Evolutionary conservation across 2,797 vertebrate species (phyloP).

Genomic region (Odontamblyopus rebecca): DNA sequence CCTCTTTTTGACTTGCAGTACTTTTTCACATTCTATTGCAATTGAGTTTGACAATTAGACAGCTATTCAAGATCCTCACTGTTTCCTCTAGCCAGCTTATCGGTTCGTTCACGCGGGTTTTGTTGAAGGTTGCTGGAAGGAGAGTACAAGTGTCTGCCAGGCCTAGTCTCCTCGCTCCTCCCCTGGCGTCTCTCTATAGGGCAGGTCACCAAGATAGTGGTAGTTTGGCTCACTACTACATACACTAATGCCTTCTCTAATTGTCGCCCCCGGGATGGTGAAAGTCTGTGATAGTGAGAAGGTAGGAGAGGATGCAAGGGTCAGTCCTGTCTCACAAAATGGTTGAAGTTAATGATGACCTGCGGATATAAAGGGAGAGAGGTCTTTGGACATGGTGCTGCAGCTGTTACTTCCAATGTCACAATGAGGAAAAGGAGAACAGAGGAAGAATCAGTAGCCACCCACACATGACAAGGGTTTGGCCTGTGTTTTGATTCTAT

Average conservation of each 20-base stretch:
- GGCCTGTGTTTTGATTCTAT: background rate
- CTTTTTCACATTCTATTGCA: slow-evolving; percentile 19
- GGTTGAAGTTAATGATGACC: slow-evolving; percentile 54
- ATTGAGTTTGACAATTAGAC: slow-evolving; percentile 20
- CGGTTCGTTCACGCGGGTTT: slow-evolving; percentile 13
- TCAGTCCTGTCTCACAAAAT: slow-evolving; percentile 32
- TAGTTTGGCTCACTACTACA: slow-evolving; percentile 40
- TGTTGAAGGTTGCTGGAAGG: slow-evolving; percentile 33
- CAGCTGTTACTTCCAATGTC: background rate
- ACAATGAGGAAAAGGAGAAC: background rate
- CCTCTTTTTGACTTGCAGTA: slow-evolving; percentile 20
- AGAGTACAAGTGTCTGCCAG: slow-evolving; percentile 25
- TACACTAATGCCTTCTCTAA: slow-evolving; percentile 63
- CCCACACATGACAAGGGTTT: slow-evolving; percentile 11
- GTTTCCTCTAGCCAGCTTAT: slow-evolving; percentile 23
- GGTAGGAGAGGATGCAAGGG: slow-evolving; percentile 16
- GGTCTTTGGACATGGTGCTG: slow-evolving; percentile 10
- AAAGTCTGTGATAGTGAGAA: slow-evolving; percentile 22
- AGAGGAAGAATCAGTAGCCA: slow-evolving; percentile 18
- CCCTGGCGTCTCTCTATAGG: slow-evolving; percentile 34
- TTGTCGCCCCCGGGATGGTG: slow-evolving; percentile 64
- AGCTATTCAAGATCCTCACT: slow-evolving; percentile 6
- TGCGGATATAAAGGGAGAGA: slow-evolving; percentile 29
- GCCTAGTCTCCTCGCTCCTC: slow-evolving; percentile 18
- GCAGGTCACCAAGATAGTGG: slow-evolving; percentile 53